Evolutionary conservation across 2,888 invertebrate species (phyloP).

Genomic region (Thysanoteuthis rhombus): DNA sequence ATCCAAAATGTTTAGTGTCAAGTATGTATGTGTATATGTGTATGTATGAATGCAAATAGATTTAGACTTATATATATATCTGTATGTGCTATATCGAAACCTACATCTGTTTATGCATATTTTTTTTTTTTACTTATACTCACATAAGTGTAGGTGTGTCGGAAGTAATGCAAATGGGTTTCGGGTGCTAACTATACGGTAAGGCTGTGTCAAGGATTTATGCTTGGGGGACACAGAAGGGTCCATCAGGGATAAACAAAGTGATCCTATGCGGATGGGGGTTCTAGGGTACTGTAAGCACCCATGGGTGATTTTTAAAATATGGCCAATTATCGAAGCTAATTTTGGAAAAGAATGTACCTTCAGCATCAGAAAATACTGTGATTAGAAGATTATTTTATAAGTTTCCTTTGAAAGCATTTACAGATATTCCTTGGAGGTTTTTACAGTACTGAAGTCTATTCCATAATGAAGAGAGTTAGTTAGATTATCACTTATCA

Average conservation of each 20-base stretch:
- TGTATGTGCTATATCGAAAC: not conserved
- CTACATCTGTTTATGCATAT: not conserved
- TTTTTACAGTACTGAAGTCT: not conserved
- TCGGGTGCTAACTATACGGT: no score
- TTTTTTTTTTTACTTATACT: not conserved
- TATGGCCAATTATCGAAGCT: no score
- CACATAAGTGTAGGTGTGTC: not conserved
- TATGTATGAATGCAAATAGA: not conserved
- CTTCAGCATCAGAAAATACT: no score
- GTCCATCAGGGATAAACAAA: no score
- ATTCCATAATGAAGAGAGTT: not conserved
- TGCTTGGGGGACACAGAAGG: no score
- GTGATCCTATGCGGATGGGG: no score
- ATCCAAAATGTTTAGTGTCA: not conserved
- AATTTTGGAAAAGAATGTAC: no score
- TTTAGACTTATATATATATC: not conserved
- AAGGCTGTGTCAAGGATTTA: no score
- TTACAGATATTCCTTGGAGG: not conserved
- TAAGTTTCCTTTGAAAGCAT: not conserved
- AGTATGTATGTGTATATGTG: not conserved
- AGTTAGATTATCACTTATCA: no score
- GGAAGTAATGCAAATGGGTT: no score
- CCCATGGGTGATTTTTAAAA: no score
- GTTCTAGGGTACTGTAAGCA: no score
- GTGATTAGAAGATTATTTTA: not conserved